Percentiles rank a stretch among this genome's conserved stretches.
Conservation (phyloP, 2,888 invertebrate species). For the Sphinx pinastri region DNA sequence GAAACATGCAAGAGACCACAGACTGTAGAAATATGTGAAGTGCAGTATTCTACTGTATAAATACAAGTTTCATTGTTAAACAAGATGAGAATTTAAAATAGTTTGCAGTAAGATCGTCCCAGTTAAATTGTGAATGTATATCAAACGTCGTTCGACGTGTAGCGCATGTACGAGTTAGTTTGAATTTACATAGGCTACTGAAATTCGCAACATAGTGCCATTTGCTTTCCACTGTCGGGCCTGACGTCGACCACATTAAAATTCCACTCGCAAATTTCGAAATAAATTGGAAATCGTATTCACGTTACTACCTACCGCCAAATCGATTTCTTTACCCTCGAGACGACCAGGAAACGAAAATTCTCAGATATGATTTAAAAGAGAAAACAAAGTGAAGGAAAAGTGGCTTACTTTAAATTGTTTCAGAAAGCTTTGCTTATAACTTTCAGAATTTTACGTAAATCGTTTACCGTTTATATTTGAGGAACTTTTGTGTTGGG, state of each 20-base stretch:
- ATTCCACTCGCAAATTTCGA: constrained; percentile 63
- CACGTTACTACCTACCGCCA: constrained; percentile 57
- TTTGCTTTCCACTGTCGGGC: constrained; percentile 33
- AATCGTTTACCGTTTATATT: constrained; percentile 36
- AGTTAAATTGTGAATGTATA: constrained; percentile 12
- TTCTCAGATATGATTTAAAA: constrained; percentile 56
- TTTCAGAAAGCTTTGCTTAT: constrained; percentile 44
- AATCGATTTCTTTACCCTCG: constrained; percentile 66
- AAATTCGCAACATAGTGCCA: constrained; percentile 45
- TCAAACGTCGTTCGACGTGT: constrained; percentile 13
- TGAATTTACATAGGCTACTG: constrained; percentile 46
- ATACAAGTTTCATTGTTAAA: background rate
- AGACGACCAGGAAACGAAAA: constrained; percentile 52
- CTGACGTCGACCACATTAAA: constrained; percentile 52
- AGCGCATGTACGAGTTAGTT: constrained; percentile 41
- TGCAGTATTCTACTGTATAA: background rate
- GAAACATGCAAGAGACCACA: background rate
- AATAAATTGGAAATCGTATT: constrained; percentile 67
- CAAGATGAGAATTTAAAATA: background rate
- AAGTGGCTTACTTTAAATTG: constrained; percentile 48
- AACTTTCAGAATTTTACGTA: constrained; percentile 40
- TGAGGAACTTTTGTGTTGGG: constrained; percentile 33
- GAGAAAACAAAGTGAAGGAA: constrained; percentile 47
- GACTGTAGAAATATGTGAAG: constrained; percentile 8
- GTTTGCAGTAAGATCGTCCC: background rate